Conservation (phyloP, 2,888 invertebrate genomes). For the Hydrotaea cyrtoneurina region DNA sequence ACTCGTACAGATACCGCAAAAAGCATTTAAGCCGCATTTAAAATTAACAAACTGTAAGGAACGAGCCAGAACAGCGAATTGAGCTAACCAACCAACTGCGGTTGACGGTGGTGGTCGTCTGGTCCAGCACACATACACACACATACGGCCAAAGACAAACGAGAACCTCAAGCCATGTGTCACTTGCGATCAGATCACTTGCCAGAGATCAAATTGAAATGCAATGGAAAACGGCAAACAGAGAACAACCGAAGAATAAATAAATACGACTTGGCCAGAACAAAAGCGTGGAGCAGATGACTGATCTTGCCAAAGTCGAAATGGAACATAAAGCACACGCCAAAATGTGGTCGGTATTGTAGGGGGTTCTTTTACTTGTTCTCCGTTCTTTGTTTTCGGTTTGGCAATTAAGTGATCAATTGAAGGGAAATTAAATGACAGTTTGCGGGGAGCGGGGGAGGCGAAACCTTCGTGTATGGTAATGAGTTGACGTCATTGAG, state of each 20-base stretch:
- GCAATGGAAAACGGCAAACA: constrained; percentile 1
- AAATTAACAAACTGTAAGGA: constrained; percentile 66
- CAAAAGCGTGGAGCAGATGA: background rate
- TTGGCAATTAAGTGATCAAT: constrained; percentile 35
- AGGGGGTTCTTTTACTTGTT: background rate
- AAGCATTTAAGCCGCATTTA: constrained; percentile 67
- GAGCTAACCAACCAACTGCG: constrained; percentile 7
- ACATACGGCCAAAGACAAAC: constrained; percentile 29
- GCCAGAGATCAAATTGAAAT: constrained; percentile 27
- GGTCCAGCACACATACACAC: background rate
- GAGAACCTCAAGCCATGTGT: constrained; percentile 67
- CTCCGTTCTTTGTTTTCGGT: background rate
- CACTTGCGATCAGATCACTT: constrained; percentile 62
- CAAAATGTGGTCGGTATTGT: background rate
- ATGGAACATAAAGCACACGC: constrained; percentile 25
- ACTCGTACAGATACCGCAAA: constrained; percentile 49
- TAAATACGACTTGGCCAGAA: background rate
- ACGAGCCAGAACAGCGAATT: background rate
- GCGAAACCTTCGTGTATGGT: too few relatives aligned
- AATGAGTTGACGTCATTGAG: too few relatives aligned
- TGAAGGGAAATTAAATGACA: constrained; percentile 38
- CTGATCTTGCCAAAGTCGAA: constrained; percentile 1
- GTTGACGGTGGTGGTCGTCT: constrained; percentile 60
- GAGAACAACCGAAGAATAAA: too few relatives aligned
- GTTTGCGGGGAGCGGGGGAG: too few relatives aligned